Evolutionary conservation across 2,797 vertebrate species (phyloP).

Genomic region (Tokudaia muenninki): DNA sequence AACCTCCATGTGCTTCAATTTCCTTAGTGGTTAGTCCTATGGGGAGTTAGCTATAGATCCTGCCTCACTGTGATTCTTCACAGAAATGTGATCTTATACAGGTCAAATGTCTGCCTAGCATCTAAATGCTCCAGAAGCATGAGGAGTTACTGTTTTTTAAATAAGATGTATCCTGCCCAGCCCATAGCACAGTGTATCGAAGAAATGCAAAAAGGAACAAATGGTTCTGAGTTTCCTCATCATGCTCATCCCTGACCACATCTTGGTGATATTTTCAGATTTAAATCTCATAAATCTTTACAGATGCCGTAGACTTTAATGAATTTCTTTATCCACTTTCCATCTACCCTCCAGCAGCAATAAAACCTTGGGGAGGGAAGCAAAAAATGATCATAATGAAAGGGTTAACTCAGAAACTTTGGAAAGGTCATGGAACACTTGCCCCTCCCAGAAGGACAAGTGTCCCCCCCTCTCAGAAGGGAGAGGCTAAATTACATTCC

Average conservation of each 20-base stretch:
- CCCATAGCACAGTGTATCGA: too few species aligned
- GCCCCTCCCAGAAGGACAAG: too few species aligned
- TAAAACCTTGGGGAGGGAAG: slow-evolving; percentile 16
- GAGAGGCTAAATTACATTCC: too few species aligned
- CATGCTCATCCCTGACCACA: not conserved
- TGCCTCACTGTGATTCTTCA: not conserved
- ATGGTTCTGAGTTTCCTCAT: not conserved
- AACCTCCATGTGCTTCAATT: slow-evolving; percentile 16
- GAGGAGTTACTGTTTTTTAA: not conserved
- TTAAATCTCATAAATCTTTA: slow-evolving; percentile 49
- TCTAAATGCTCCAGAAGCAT: not conserved
- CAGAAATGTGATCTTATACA: not conserved
- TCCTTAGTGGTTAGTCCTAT: not conserved
- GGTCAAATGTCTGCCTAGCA: not conserved
- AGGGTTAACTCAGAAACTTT: too few species aligned
- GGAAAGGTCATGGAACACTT: too few species aligned
- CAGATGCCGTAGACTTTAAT: not conserved
- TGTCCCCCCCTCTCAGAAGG: too few species aligned
- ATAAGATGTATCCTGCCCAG: not conserved
- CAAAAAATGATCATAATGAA: not conserved
- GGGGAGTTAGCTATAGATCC: not conserved
- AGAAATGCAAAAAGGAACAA: not conserved
- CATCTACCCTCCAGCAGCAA: slow-evolving; percentile 56
- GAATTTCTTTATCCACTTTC: slow-evolving; percentile 32
- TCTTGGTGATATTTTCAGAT: not conserved